Base-by-base conservation (phyloP, 2,113 vertebrate genomes). In the Lates calcarifer region DNA sequence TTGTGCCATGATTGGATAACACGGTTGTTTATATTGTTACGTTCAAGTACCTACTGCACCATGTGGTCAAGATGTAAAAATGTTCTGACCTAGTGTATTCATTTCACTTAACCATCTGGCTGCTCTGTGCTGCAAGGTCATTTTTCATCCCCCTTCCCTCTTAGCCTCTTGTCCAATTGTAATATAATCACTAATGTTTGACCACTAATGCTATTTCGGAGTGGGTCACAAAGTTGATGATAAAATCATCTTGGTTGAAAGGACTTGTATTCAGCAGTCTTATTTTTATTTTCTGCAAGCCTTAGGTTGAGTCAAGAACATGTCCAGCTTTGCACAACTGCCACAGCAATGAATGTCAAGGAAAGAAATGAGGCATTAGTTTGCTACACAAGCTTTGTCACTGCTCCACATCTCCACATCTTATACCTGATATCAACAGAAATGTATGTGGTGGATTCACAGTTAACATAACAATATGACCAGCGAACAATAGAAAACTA, bases 31-130 rank as follows among this genome's bases (percentile, higher is more conserved):
- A 79, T 81, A 81, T 58, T 77, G 43, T 53, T 37, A 33, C 33
- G 28, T 68, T 68, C 65, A 61, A 66, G 49, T 70, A 86, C 63
- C 67, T 58, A 20, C 66, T 4, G 71, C 69, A 64, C 84, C 87
- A 86, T 90, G 90, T 87, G 85, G 84, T 77, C 43, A 75, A 80
- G 86, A 89, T 85, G 84, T 77, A 62, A 58, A 68, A 83, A 35
- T 77, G 77, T 67, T 71, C 72, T 89, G 89, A 93, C 89, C 85
- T 63, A 43, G 58, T 86, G 85, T 93, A 71, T 93, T 92, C 91
- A 85, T 86, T 92, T 81, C 81, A 81, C 78, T 91, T 87, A 87
- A 93, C 91, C 91, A 92, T 94, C 90, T 94, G 90, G 84, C 89
- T 90, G 74, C 66, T 85, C 70, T 64, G 57, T 79, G 84, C 77